Evolutionary conservation across 2,888 invertebrate species (phyloP), one percentile per base, ranked within the genome.

Genomic region (Myathropa florea): DNA sequence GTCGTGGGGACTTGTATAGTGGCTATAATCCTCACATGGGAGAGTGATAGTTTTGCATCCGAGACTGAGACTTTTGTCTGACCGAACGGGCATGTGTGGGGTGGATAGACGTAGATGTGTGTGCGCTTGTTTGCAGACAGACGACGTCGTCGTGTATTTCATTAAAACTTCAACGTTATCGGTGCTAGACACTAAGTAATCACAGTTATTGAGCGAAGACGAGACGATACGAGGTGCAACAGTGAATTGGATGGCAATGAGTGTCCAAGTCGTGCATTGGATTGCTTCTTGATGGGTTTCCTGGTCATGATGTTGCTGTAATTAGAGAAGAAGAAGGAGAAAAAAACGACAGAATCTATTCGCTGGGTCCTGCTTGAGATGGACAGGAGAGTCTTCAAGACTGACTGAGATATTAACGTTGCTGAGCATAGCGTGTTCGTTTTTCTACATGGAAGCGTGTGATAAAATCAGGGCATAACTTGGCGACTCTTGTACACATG

Each of bases 101-200:
- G 18, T n/a, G 46, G 46, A 46, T 46, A 18, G 46, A 46, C 18
- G 39, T 73, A n/a, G 57, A 4, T 53, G 61, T 46, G 63, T 76
- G 64, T 64, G 70, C 46, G 65, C 55, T 39, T 80, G 65, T 59
- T 71, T 60, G 77, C 57, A 78, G 81, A 63, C 77, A 77, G 77
- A 85, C 80, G 46, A 53, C 61, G 68, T 67, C 77, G 82, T 82
- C 61, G 33, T 86, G 85, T 73, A 67, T 86, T 82, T 86, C 75
- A 83, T 86, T 83, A 67, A 86, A 79, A 83, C 70, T 78, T 79
- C 36, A 71, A 61, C 71, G 67, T 60, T 75, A 79, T 82, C 73
- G 80, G 60, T 53, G 77, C 76, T 68, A 86, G 86, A 77, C 83
- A 79, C 83, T 79, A 83, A 79, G 79, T 86, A 86, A 83, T 83